phyloP scores from a whole-genome alignment of 2,888 invertebrate species.

The Pegoplata infirma region DNA sequence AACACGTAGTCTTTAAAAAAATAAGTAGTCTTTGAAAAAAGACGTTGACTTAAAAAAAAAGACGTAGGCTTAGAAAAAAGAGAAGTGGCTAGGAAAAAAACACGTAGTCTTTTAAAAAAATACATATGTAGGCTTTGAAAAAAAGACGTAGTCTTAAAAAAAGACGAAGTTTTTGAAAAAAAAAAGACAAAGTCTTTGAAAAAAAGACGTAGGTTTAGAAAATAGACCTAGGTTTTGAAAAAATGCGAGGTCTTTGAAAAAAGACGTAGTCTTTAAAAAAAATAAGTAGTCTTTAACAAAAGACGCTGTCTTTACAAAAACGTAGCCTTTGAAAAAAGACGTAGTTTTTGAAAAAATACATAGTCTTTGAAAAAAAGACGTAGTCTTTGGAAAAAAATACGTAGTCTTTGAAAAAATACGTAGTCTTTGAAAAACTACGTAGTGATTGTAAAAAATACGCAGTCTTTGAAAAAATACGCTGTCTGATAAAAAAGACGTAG shows the following conservation, averaged over 20 bases:
- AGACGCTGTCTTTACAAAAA: background rate
- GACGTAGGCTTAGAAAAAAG: background rate
- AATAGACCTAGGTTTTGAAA: too few relatives aligned
- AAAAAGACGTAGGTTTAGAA: background rate
- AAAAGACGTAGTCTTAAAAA: background rate
- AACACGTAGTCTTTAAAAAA: background rate
- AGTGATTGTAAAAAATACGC: background rate
- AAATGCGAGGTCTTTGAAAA: background rate
- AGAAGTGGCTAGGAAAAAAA: too few relatives aligned
- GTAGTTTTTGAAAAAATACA: background rate
- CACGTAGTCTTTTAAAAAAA: background rate
- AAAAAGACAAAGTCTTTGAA: background rate
- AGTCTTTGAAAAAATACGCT: background rate
- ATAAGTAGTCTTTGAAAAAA: background rate
- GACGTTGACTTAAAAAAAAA: background rate
- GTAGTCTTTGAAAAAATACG: background rate
- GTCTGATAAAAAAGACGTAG: background rate
- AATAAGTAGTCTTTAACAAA: background rate
- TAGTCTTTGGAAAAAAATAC: background rate
- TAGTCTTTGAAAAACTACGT: background rate
- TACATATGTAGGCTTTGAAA: too few relatives aligned
- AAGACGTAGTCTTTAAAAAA: background rate
- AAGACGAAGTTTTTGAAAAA: background rate
- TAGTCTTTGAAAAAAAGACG: too few relatives aligned
- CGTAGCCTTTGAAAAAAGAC: background rate